Percentiles rank a stretch among this genome's conserved stretches.
These are phyloP conservation scores for Capitulum mitella DNA, from an alignment of 2,888 invertebrate species.

Conservation along the genomic window DNA sequence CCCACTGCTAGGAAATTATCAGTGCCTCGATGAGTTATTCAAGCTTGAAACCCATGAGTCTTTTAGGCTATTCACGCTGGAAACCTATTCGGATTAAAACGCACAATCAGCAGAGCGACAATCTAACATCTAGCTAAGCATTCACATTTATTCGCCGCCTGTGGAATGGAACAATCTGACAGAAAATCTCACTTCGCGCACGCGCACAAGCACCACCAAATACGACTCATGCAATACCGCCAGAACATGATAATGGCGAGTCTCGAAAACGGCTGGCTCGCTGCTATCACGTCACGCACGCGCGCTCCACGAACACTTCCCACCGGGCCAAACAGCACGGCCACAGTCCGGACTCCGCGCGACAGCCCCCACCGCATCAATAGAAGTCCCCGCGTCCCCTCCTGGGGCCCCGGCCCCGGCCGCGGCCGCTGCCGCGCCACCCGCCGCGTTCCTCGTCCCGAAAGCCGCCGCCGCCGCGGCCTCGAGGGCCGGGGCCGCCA, in stretches of 20 bases:
- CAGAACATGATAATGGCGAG: too few species aligned
- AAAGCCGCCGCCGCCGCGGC: background rate
- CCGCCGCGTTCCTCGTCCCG: background rate
- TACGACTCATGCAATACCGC: too few species aligned
- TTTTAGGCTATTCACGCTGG: too few species aligned
- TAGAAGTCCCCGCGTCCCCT: background rate
- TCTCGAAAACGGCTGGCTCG: background rate
- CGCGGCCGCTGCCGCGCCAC: background rate
- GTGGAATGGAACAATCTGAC: constrained; percentile 17
- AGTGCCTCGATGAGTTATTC: too few species aligned
- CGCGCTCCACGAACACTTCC: background rate
- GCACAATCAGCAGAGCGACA: too few species aligned
- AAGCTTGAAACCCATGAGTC: too few species aligned
- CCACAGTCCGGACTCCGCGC: background rate
- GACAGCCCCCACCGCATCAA: background rate
- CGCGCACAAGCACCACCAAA: background rate
- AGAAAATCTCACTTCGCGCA: background rate
- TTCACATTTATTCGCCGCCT: background rate
- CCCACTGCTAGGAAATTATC: too few species aligned
- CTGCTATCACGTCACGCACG: background rate
- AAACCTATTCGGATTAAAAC: too few species aligned
- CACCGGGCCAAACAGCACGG: background rate
- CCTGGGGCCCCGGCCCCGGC: background rate
- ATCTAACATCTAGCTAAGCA: too few species aligned
- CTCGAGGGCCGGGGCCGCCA: background rate